Evolutionary conservation across 2,113 vertebrate species (phyloP), one percentile per base, ranked within the genome.

Genomic region (Rhodinocichla rosea): DNA sequence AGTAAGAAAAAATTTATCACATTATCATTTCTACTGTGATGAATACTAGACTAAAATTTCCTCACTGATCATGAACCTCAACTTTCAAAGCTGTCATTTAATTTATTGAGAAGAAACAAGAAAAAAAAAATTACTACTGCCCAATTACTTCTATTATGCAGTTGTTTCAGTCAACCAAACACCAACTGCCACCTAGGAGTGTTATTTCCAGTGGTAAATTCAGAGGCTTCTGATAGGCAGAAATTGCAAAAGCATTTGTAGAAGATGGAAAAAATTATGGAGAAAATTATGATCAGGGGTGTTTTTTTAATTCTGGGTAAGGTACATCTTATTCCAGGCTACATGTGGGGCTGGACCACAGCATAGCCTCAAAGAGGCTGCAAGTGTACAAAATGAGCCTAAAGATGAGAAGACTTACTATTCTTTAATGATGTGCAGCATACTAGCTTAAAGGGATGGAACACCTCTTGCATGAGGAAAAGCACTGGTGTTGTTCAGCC

Each of bases 51-150:
- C 37, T 78, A 74, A 59, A 35, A n/a, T 33, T 27, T 83, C 42
- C 68, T 71, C 26, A 15, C 3, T 37, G 22, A 63, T 67, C 14
- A 49, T 18, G 52, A 78, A n/a, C 33, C 42, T 65, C 32, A 88
- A 37, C 32, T 92, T 88, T 44, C 47, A 89, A 84, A 96, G 19
- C 10, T 45, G 44, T 78, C 30, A 76, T 96, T 96, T 91, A 91
- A 74, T 86, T 83, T 64, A 83, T 55, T 63, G 82, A 89, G 60
- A 94, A 69, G 63, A 81, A 94, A 87, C 15, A 65, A 87, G 28
- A 28, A 90, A 73, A 93, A 65, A 19, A 68, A 19, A 28, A 22
- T 95, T 89, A 33, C 24, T 93, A 13, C 30, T 7, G 2, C 15
- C 10, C 15, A 53, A 2, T 73, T 62, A 76, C 15, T 77, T 89